These are phyloP conservation scores for Exephanes ischioxanthus DNA, from an alignment of 2,888 invertebrate species.

Conservation along the genomic window DNA sequence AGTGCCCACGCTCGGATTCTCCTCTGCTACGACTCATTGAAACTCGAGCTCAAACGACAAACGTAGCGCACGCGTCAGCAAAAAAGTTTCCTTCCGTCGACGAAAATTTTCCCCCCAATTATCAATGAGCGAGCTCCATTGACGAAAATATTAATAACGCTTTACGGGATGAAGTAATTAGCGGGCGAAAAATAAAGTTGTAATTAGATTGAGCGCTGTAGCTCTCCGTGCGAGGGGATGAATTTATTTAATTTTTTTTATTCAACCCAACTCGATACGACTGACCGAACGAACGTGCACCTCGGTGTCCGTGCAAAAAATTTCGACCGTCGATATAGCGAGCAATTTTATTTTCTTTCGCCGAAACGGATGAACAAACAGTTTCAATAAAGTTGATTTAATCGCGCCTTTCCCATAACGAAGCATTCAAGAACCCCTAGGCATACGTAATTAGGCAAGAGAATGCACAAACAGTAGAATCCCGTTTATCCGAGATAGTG, in stretches of 20 bases:
- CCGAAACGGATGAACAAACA: neutral
- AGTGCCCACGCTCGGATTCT: conserved; percentile 4
- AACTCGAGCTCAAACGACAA: conserved; percentile 49
- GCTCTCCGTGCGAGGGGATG: neutral
- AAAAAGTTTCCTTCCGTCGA: neutral
- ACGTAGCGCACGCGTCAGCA: conserved; percentile 32
- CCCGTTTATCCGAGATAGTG: neutral
- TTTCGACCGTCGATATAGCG: neutral
- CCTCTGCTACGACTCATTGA: conserved; percentile 49
- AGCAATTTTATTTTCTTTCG: neutral
- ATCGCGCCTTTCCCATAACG: neutral
- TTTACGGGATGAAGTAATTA: neutral
- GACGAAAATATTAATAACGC: neutral
- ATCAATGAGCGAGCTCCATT: neutral
- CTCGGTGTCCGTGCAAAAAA: neutral
- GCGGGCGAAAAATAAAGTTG: no score
- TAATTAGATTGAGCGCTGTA: no score
- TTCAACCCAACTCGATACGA: neutral
- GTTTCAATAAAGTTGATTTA: neutral
- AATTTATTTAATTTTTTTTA: neutral
- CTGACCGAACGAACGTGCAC: neutral
- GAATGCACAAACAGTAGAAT: neutral
- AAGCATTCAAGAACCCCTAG: neutral
- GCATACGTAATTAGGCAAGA: neutral
- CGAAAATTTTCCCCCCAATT: neutral